These are phyloP conservation scores for Platichthys stellatus DNA, from an alignment of 2,113 vertebrate genomes.

Conservation along the genomic window DNA sequence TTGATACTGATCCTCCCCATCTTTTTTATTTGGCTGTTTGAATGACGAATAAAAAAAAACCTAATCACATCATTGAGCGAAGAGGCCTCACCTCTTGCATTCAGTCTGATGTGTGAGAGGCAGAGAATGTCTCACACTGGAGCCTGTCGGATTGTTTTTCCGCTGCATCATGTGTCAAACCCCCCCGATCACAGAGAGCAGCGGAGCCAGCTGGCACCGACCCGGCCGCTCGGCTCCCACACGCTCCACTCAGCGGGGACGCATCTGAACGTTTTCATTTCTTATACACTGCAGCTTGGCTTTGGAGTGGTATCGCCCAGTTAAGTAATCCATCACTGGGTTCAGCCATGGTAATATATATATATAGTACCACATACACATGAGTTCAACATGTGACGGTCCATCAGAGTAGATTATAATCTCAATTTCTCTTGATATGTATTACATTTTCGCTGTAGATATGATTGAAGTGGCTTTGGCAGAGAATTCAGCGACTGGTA, in stretches of 20 bases:
- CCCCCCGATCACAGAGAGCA: constrained; percentile 15
- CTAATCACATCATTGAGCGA: background rate
- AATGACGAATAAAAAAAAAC: constrained; percentile 13
- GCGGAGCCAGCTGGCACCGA: constrained; percentile 46
- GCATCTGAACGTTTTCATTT: background rate
- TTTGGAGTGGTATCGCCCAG: constrained; percentile 5
- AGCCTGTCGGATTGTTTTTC: constrained; percentile 20
- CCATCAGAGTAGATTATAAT: constrained; percentile 40
- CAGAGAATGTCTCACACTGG: background rate
- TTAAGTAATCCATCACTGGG: constrained; percentile 31
- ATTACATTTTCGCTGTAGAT: constrained; percentile 13
- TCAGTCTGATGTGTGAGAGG: background rate
- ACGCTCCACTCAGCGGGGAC: constrained; percentile 58
- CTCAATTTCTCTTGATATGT: constrained; percentile 12
- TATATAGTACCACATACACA: constrained; percentile 9
- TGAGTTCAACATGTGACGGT: background rate
- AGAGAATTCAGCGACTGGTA: background rate
- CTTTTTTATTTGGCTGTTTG: constrained; percentile 37
- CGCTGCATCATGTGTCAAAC: constrained; percentile 59
- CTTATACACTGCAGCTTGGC: constrained; percentile 8
- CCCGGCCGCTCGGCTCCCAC: constrained; percentile 10
- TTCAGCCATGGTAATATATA: constrained; percentile 9
- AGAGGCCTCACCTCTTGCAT: background rate
- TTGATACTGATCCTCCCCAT: constrained; percentile 39
- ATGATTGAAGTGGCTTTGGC: constrained; percentile 16